Percentiles rank a stretch among this genome's conserved stretches.
Conservation (phyloP, 2,113 vertebrate species). For the Ciconia maguari region DNA sequence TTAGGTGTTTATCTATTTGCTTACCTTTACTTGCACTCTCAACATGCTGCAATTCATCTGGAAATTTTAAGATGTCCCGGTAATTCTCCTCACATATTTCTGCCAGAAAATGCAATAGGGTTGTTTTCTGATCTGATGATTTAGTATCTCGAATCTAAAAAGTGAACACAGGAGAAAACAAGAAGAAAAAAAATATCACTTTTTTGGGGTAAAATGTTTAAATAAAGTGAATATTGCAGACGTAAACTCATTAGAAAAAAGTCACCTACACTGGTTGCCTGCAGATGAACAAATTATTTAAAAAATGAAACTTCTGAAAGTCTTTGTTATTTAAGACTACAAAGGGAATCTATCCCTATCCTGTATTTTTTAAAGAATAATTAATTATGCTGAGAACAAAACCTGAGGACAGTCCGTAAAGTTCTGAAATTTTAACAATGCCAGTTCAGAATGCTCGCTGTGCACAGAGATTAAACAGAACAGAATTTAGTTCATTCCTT, state of each 20-base stretch:
- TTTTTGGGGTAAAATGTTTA: neutral
- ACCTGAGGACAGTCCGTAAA: neutral
- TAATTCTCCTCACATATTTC: conserved; percentile 89
- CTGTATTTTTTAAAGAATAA: neutral
- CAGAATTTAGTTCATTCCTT: neutral
- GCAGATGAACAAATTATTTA: neutral
- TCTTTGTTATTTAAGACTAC: neutral
- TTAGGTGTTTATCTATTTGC: neutral
- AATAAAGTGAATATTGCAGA: neutral
- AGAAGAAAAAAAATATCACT: no score
- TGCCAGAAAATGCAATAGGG: conserved; percentile 91
- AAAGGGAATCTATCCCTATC: neutral
- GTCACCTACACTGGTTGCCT: accelerated
- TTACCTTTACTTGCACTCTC: conserved; percentile 96
- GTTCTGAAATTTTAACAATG: neutral
- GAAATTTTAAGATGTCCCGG: conserved; percentile 87
- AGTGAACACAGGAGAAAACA: neutral
- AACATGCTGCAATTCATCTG: conserved; percentile 90
- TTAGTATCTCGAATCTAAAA: conserved; percentile 94
- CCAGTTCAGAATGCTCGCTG: neutral
- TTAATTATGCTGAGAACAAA: neutral
- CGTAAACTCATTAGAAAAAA: neutral
- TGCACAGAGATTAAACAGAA: neutral
- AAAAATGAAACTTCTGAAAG: neutral
- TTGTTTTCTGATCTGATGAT: conserved; percentile 88